These are phyloP conservation scores for Chrosomus eos DNA, from an alignment of 2,797 vertebrate species.

Conservation along the genomic window DNA sequence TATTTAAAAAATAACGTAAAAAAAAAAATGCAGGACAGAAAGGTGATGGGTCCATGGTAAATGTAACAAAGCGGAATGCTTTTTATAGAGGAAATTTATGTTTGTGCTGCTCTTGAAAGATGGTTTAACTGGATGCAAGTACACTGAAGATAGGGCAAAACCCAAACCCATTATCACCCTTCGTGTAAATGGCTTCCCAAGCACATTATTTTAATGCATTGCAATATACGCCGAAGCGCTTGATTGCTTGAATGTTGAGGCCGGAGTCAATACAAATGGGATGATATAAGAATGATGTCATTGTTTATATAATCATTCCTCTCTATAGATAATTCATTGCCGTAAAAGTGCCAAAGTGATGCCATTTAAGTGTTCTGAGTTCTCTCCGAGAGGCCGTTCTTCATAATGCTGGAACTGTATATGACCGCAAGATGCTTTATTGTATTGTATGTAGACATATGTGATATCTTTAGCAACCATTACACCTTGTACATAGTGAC, in stretches of 20 bases:
- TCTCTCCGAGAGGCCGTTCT: constrained; percentile 64
- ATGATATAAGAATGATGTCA: constrained; percentile 61
- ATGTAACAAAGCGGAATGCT: constrained; percentile 11
- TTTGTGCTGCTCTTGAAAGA: constrained; percentile 39
- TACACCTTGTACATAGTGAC: constrained; percentile 75
- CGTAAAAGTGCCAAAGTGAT: constrained; percentile 79
- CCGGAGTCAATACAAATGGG: constrained; percentile 39
- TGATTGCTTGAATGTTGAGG: constrained; percentile 47
- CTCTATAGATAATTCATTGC: constrained; percentile 74
- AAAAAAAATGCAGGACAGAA: not conserved
- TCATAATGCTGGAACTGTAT: constrained; percentile 66
- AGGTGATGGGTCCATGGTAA: not conserved
- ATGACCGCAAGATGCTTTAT: constrained; percentile 57
- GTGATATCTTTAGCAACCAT: constrained; percentile 65
- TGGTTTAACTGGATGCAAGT: constrained; percentile 24
- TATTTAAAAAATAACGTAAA: not conserved
- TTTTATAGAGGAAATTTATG: constrained; percentile 11
- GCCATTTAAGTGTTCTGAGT: constrained; percentile 72
- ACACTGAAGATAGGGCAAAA: constrained; percentile 5
- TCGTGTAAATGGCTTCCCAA: constrained; percentile 49
- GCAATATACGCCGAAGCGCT: constrained; percentile 41
- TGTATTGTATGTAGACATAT: constrained; percentile 76
- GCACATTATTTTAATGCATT: constrained; percentile 53
- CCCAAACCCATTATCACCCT: constrained; percentile 39
- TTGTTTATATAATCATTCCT: constrained; percentile 64